Evolutionary conservation across 1,140 invertebrate species (phyloP), one percentile per base, ranked within the genome.

Genomic region (Solen grandis): DNA sequence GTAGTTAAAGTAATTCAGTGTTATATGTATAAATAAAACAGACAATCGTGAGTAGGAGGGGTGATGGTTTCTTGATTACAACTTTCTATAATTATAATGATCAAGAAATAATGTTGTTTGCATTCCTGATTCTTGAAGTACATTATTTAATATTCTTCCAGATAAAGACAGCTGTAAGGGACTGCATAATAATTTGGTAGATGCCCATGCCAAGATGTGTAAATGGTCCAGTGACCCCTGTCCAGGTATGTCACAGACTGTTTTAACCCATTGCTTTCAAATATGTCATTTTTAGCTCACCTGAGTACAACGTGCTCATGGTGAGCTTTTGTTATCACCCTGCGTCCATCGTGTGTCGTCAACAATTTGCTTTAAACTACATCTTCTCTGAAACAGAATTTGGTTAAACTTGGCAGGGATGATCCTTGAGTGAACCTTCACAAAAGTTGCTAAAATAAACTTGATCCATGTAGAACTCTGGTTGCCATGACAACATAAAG

Each of bases 121-220:
- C n/a, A n/a, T 29, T 33, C 25, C 1, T 25, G 16, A 54, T 16
- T 55, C 27, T 14, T 59, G n/a, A 0, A 13, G 19, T 54, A n/a
- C 19, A 35, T 22, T 22, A 10, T 35, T 33, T 59, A 36, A 60
- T 10, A 38, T 19, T 57, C n/a, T 31, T 65, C 22, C 80, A 88
- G 87, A 86, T 65, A 68, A 82, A 78, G 80, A 85, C 54, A 75
- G 75, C 46, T 83, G 80, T 36, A 74, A 79, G 19, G 83, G 73
- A 41, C 52, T 88, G 25, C 72, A 79, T 60, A 77, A 59, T 22
- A 77, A 57, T 33, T 33, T 88, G 60, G 50, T 27, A 52, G 57
- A 50, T 33, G 50, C 65, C 4, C 76, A 79, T 69, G 65, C 69
- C 22, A 69, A 50, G 22, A 19, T 69, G 27, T 79, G 76, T 70